Percentiles rank a stretch among this genome's conserved stretches.
Evolutionary conservation across 2,113 vertebrate species (phyloP).

Genomic region (Pterophyllum scalare): DNA sequence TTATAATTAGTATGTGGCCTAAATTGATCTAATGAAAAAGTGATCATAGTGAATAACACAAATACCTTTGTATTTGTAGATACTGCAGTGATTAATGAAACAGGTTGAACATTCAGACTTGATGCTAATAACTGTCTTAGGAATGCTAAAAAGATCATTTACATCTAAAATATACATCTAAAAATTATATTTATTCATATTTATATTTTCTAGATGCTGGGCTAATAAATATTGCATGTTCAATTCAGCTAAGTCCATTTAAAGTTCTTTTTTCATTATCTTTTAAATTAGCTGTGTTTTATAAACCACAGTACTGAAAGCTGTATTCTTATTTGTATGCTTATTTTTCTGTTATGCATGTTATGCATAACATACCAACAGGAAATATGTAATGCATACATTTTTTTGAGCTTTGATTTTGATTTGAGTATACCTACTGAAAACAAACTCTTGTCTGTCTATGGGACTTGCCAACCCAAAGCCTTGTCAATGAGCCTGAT

Average conservation of each 20-base stretch:
- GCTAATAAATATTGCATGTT: background rate
- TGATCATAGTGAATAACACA: constrained; percentile 55
- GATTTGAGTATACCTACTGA: constrained; percentile 1
- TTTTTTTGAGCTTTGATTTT: background rate
- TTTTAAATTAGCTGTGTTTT: background rate
- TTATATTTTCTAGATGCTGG: background rate
- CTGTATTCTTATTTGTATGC: background rate
- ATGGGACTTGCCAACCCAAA: constrained; percentile 46
- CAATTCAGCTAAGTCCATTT: background rate
- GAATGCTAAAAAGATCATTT: background rate
- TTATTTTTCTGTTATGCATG: background rate
- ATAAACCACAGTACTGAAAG: background rate
- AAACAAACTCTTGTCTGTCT: constrained; percentile 10
- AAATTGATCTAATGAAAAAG: constrained; percentile 68
- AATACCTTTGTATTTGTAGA: constrained; percentile 48
- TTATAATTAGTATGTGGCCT: constrained; percentile 70
- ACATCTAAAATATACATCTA: background rate
- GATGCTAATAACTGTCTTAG: background rate
- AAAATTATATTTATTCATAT: background rate
- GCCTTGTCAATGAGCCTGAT: constrained; percentile 54
- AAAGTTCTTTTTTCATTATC: background rate
- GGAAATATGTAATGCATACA: background rate
- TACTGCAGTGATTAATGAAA: constrained; percentile 17
- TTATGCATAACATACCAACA: background rate
- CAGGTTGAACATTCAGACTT: constrained; percentile 5